Base-by-base conservation (phyloP, 2,888 invertebrate species). In the Nematopogon swammerdamellus region DNA sequence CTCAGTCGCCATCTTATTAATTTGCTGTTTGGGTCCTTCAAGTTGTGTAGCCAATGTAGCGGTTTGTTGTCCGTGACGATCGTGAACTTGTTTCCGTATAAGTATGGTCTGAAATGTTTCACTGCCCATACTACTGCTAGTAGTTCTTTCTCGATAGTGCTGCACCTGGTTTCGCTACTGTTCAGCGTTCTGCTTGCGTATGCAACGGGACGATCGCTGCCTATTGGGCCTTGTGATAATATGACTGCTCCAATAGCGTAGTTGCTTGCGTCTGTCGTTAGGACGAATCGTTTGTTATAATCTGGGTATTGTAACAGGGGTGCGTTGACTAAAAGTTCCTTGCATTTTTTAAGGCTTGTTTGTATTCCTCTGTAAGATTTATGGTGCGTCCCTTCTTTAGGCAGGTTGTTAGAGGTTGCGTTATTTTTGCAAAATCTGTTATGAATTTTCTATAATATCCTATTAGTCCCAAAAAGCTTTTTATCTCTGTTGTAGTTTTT, bases 381-480 rank as follows among this genome's bases (percentile, higher is more conserved):
- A 55, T 56, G 44, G 50, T 53, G 8, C 11, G 19, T 5, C 51
- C 49, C 17, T 60, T 58, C 30, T 57, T 59, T n/a, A 56, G 45
- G 42, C 55, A 50, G 2, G 45, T n/a, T 4, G 60, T 60, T 30
- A 65, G 45, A 1, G 61, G 62, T 53, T 57, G 54, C 2, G 60
- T 57, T 14, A 58, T 54, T 19, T 53, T 48, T 11, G 59, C 51
- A 50, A 59, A 64, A 14, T 58, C 45, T 49, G 49, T 42, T 2
- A 65, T 62, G 50, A 63, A 66, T 48, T 58, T 58, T n/a, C 63
- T 44, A 29, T 65, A 63, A 49, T 63, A 65, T 3, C 63, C 61
- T 1, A 57, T 44, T 43, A 65, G 44, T 5, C 63, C 63, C 18
- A 64, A 43, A 49, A 64, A 67, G 17, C 48, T 25, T 55, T 57